Percentiles rank a stretch among this genome's conserved stretches.
Conservation (phyloP, 2,113 vertebrate species). For the Bubo blakistoni region DNA sequence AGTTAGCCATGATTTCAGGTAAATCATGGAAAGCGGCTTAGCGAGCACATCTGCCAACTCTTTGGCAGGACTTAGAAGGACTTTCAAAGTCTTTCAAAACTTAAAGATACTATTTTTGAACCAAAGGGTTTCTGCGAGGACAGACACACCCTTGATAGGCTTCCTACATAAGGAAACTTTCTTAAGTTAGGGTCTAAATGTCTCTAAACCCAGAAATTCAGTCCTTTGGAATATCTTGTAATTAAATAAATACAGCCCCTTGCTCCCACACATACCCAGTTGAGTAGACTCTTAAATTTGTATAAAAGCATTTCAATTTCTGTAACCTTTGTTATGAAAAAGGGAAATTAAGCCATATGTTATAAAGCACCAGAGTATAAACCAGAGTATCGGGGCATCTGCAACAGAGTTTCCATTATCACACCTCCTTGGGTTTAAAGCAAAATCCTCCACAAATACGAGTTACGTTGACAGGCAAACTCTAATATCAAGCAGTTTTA, state of each 20-base stretch:
- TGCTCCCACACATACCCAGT: neutral
- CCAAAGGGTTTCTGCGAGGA: neutral
- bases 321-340: neutral
- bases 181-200: neutral
- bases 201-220: neutral
- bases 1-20: no score
- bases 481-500: neutral
- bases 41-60: no score
- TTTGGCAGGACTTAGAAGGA: no score
- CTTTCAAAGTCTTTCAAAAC: neutral
- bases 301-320: neutral
- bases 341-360: neutral
- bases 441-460: neutral
- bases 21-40: no score
- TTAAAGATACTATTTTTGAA: neutral
- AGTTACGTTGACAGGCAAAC: rapidly evolving
- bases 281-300: neutral
- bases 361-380: neutral
- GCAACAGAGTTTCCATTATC: neutral
- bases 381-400: neutral
- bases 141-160: neutral
- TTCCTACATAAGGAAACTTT: neutral
- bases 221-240: neutral
- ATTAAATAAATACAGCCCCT: neutral
- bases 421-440: neutral